Base-by-base conservation (phyloP, 2,113 vertebrate species). In the Meriones unguiculatus region DNA sequence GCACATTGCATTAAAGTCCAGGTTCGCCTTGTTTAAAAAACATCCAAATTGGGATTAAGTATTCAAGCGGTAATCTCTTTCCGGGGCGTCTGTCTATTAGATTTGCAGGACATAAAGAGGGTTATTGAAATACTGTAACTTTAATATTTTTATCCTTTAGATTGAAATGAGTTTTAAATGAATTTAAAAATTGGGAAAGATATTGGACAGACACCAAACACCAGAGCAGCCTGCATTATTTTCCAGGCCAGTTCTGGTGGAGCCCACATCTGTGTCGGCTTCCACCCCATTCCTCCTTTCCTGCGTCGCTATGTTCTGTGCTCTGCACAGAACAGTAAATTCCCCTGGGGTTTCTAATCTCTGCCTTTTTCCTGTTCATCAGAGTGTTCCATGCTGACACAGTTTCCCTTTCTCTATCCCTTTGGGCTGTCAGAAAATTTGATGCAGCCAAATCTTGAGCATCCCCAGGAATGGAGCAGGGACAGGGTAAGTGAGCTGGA, bases 41-140 rank as follows among this genome's bases (percentile, higher is more conserved):
- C 95, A 98, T 98, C 97, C 97, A 98, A 98, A 98, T 98, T 98
- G 98, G 94, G 98, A 98, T 98, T 98, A 98, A 98, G 98, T 98
- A 99, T 98, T 98, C 98, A 98, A 97, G 97, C 98, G 93, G 95
- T 98, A 98, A 98, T 98, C 98, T 98, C 98, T 96, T 97, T 97
- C 98, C 98, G 98, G 98, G 98, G 97, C 95, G 97, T 96, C 98
- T 98, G 97, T 97, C 98, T 98, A 98, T 96, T 98, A 98, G 98
- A 98, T 98, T 98, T 97, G 96, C 97, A 96, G 90, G 94, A 98
- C 98, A 97, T 98, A 98, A 98, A 98, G 88, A 94, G 95, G 96
- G 95, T 97, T 98, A 97, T 97, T 96, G 98, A 98, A 98, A 98
- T 97, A 97, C 98, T 98, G 96, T 94, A 96, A 96, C 94, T 97